Conservation (phyloP, 2,113 vertebrate genomes). For the Alectura lathami region DNA sequence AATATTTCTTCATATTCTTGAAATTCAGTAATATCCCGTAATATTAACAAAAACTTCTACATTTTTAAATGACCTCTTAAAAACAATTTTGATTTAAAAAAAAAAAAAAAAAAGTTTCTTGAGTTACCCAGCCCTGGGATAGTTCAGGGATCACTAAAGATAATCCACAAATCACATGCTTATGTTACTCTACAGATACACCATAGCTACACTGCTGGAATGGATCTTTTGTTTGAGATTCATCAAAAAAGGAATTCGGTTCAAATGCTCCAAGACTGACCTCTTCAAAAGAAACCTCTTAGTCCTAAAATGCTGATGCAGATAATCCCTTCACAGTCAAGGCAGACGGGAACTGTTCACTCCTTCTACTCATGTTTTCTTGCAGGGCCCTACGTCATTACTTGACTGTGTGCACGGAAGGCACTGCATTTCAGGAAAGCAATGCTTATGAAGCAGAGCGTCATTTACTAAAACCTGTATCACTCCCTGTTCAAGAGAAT, state of each 20-base stretch:
- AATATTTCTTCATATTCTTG: not conserved
- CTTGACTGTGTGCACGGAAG: not conserved
- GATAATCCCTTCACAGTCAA: not conserved
- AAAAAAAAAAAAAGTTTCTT: not conserved
- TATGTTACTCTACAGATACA: not conserved
- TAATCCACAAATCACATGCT: not conserved
- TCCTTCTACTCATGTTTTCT: not conserved
- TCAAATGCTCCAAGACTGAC: not conserved
- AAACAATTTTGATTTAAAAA: not conserved
- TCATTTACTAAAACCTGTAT: not conserved
- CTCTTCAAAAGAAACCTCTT: not conserved
- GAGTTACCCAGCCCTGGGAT: not conserved
- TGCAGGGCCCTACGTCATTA: not conserved
- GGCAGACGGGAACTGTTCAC: not conserved
- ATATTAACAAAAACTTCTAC: not conserved
- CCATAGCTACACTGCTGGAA: not conserved
- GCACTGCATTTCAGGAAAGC: not conserved
- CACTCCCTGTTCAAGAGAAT: not conserved
- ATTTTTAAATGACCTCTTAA: not conserved
- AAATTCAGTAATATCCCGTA: not conserved
- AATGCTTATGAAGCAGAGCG: not conserved
- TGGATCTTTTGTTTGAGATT: not conserved
- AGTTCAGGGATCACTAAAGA: not conserved
- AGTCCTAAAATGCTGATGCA: not conserved
- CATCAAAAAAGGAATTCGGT: not conserved